A percentile compares a stretch with the other conserved stretches of the same genome.
Evolutionary conservation across 1,140 invertebrate genomes (phyloP).

Genomic region (Drosophila ananassae): DNA sequence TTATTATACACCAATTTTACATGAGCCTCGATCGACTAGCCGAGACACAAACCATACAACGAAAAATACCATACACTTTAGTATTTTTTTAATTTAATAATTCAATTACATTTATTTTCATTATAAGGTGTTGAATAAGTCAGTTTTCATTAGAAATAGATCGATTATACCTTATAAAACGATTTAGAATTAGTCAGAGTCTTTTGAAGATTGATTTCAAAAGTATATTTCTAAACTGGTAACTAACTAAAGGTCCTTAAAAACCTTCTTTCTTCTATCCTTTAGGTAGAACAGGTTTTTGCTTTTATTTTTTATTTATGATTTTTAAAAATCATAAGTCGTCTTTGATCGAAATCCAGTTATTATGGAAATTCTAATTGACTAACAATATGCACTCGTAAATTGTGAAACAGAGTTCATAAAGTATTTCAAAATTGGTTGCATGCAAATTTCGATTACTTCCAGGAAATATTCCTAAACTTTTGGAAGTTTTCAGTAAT

Average conservation of each 20-base stretch:
- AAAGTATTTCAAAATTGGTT: slow-evolving; percentile 10
- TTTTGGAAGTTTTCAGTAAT: background rate
- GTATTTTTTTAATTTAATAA: slow-evolving; percentile 34
- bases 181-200: no score
- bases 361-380: slow-evolving; percentile 34
- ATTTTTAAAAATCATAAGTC: slow-evolving; percentile 50
- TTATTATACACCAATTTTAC: background rate
- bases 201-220: no score
- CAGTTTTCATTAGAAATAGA: no score
- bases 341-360: background rate
- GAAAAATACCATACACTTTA: background rate
- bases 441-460: slow-evolving; percentile 21
- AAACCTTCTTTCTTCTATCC: no score
- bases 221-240: background rate
- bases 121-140: no score
- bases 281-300: slow-evolving; percentile 6
- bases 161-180: no score
- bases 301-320: slow-evolving; percentile 40
- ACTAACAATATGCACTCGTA: slow-evolving; percentile 38
- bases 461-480: background rate
- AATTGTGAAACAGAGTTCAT: slow-evolving; percentile 41
- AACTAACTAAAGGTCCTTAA: background rate
- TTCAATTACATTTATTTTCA: background rate
- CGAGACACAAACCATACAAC: slow-evolving; percentile 3
- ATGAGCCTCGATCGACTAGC: slow-evolving; percentile 4